A percentile compares a stretch with the other conserved stretches of the same genome.
phyloP scores from a whole-genome alignment of 37 sponge, comb jelly and placozoan species.

The Bolinopsis microptera region DNA sequence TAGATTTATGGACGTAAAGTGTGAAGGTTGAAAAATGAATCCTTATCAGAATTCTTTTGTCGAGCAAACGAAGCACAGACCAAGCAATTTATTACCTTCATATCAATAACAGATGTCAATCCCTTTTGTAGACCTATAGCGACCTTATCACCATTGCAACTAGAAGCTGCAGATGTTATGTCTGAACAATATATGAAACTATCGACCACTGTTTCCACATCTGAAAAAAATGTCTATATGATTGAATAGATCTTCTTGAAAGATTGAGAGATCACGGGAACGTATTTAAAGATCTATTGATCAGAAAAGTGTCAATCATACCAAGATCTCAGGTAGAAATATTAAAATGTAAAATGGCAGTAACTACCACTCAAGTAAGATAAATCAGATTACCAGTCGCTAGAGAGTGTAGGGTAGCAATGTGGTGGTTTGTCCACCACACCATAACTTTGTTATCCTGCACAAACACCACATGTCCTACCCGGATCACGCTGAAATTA shows the following conservation, averaged over 20 bases:
- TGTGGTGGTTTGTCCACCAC: constrained; percentile 57
- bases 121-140: constrained; percentile 19
- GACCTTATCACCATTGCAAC: neutral
- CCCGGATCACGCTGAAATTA: neutral
- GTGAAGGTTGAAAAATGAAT: too few relatives aligned
- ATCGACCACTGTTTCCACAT: constrained; percentile 50
- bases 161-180: constrained; percentile 1
- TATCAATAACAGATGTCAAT: neutral
- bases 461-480: constrained; percentile 29
- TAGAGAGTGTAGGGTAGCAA: constrained; percentile 49
- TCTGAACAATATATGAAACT: constrained; percentile 17
- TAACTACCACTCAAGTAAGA: too few relatives aligned
- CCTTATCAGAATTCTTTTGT: too few relatives aligned
- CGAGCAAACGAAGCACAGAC: too few relatives aligned
- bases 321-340: neutral
- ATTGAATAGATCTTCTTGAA: too few relatives aligned
- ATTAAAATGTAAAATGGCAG: neutral
- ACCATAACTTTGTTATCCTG: neutral
- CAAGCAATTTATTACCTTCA: too few relatives aligned
- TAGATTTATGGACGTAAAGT: too few relatives aligned
- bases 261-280: neutral
- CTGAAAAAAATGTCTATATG: too few relatives aligned
- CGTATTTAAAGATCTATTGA: neutral
- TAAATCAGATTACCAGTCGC: too few relatives aligned
- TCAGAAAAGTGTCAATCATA: neutral